A percentile compares a stretch with the other conserved stretches of the same genome.
Conservation (phyloP, 1,140 invertebrate genomes). For the Drosophila seguyi region DNA sequence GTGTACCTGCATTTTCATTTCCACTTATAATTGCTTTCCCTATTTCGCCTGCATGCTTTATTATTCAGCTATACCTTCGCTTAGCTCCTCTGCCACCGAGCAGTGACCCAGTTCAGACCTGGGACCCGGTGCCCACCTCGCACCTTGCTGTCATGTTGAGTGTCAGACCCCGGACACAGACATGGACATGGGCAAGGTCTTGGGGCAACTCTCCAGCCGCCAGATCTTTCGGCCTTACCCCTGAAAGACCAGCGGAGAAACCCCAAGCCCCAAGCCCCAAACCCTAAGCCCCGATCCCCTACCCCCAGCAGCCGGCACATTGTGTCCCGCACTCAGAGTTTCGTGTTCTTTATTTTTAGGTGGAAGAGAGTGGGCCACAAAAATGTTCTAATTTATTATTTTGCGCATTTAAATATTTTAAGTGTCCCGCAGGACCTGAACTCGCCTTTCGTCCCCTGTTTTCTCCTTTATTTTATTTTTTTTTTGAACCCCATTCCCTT, state of each 20-base stretch:
- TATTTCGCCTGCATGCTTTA: constrained; percentile 36
- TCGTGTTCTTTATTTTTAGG: constrained; percentile 35
- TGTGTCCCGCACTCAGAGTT: constrained; percentile 37
- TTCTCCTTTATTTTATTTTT: background rate
- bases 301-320: constrained; percentile 10
- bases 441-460: constrained; percentile 35
- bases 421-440: constrained; percentile 72
- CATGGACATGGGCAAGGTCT: constrained; percentile 28
- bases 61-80: constrained; percentile 37
- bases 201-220: constrained; percentile 21
- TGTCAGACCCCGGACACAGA: constrained; percentile 56
- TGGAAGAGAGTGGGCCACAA: constrained; percentile 25
- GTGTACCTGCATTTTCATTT: background rate
- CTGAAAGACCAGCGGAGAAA: background rate
- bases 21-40: constrained; percentile 5
- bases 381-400: constrained; percentile 81
- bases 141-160: constrained; percentile 57
- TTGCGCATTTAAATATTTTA: constrained; percentile 84
- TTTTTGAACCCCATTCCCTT: constrained; percentile 14
- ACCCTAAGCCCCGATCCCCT: background rate
- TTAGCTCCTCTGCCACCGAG: constrained; percentile 2
- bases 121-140: constrained; percentile 15
- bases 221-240: constrained; percentile 10
- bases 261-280: background rate
- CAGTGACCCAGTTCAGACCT: constrained; percentile 43